Base-by-base conservation (phyloP, 2,888 invertebrate genomes). In the Mythimna vitellina region DNA sequence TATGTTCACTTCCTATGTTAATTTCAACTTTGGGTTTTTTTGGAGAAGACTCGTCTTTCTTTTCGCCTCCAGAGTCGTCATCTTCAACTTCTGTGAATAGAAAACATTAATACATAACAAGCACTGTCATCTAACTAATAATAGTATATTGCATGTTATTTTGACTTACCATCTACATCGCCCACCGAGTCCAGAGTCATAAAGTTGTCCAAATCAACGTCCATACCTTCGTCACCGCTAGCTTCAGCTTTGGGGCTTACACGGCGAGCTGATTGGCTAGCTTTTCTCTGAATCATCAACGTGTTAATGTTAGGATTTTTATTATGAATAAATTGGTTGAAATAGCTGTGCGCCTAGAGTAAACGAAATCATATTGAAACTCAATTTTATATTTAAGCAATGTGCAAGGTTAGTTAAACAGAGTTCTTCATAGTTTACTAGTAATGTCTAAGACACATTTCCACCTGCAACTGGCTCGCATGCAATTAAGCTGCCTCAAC, bases 111-210 rank as follows among this genome's bases (percentile, higher is more conserved):
- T 53, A 56, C 29, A 65, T 65, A 29, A 70, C 7, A 22, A 9
- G 61, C 8, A 61, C 29, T 38, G 12, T 8, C 12, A 38, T 29
- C 29, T 9, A 9, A 61, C 5, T 32, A 22, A 10, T n/a, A 22
- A 22, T 42, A 7, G 61, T n/a, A 35, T 38, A 49, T 32, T 17
- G 17, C 42, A 20, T 35, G 25, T 22, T n/a, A 53, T 61, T 60
- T 54, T 25, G 8, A 79, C 91, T 94, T 94, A 97, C 97, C 98
- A 93, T 98, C 98, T 35, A 98, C 98, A 92, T 98, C 98, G 10
- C 98, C 98, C 46, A 98, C 98, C 5, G 98, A 98, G 93, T 98
- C 98, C n/a, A 98, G 97, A 0, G 98, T 98, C 96, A 98, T 98
- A 89, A 98, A 98, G 89, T 98, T 98, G 83, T 98, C 98, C 81